Base-by-base conservation (phyloP, 2,888 invertebrate genomes). In the Conchocele bisecta region DNA sequence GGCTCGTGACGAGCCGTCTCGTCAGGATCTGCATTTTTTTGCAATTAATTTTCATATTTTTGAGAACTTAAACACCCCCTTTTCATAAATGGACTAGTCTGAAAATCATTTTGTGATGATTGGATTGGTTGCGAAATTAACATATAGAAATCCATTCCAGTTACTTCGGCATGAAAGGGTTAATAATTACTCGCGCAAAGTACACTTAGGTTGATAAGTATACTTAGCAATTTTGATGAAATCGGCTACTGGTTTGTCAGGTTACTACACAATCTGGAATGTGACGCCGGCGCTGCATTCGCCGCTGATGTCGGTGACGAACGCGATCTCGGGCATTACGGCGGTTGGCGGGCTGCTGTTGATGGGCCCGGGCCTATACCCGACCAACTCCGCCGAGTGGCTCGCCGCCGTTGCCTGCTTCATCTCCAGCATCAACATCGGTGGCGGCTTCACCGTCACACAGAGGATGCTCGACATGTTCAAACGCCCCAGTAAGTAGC, bases 381-480 rank as follows among this genome's bases (percentile, higher is more conserved):
- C 91, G 0, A 93, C 95, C 50, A 95, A 95, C 78, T 93, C 95
- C 4, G 94, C 95, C 1, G 89, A 91, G 94, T 92, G 93, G 79
- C 92, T 97, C 85, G 96, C 96, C 17, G 95, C 96, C 61, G 92
- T 94, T 1, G 97, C 97, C 7, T 95, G 96, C 13, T 95, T 97
- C 84, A 94, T 97, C 79, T 97, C 97, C 3, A 95, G 96, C 89
- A 94, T 97, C 75, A 97, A 97, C 92, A 96, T 97, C 56, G 96
- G 96, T 83, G 97, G 97, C 80, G 97, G 97, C 59, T 97, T 97
- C 91, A 91, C 96, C 46, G 96, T 97, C 71, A 97, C 97, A 0
- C 95, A 96, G 92, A 93, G 97, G 75, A 97, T 97, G 97, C 92
- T 97, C 90, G 96, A 97, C 91, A 97, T 97, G 97, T 97, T 97